Base-by-base conservation (phyloP, 2,797 vertebrate genomes). In the Arremon aurantiirostris region DNA sequence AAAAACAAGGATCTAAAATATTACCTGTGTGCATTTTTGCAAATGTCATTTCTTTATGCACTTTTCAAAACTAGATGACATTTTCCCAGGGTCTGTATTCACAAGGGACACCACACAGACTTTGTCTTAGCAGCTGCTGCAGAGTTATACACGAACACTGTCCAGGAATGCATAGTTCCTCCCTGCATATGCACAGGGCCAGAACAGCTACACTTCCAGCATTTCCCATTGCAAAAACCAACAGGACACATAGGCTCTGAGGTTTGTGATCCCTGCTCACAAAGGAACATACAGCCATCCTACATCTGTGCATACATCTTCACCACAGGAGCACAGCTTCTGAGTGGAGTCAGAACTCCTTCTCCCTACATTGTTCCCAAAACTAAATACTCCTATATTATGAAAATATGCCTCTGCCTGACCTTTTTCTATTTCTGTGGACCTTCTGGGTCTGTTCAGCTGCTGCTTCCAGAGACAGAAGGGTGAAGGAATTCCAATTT, bases 101-200 rank as follows among this genome's bases (percentile, higher is more conserved):
- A 26, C 28, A 70, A 39, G 81, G 17, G 26, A 42, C 22, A 49
- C 3, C 41, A 65, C 20, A 21, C 3, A 68, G 41, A 8, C 20
- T 66, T 80, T 72, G 2, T 55, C 30, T 80, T 46, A 55, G 28
- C 30, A 85, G 17, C 32, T 70, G 32, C 30, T 70, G 57, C 39
- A 61, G 60, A 66, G 6, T 15, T 2, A 12, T 39, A 9, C 18
- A 12, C 1, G 2, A 82, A 42, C 63, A 27, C 11, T 83, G 23
- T 19, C 46, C 23, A 66, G n/a, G 73, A 90, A 59, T 14, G 7
- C 0, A 0, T 6, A n/a, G 18, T 12, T 53, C 24, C 39, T 61
- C n/a, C 23, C n/a, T n/a, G 7, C n/a, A 6, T 9, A 28, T 6
- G 24, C 20, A 23, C 13, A 55, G 55, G 60, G 19, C 46, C 30